Base-by-base conservation (phyloP, 2,888 invertebrate genomes). In the Pseudococcus longispinus region DNA sequence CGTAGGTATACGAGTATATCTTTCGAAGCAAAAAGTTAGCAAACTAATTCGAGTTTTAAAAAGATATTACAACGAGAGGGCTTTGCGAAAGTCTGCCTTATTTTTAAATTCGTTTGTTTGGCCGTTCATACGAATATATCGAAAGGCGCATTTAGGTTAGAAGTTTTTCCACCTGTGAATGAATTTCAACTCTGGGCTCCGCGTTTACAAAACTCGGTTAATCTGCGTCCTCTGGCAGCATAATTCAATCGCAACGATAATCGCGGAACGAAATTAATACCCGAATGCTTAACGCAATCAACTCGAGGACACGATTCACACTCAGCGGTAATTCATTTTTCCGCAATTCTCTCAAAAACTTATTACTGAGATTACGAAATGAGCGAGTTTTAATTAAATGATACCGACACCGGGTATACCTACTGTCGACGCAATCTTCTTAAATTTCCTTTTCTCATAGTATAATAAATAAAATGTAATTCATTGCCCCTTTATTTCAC, bases 391-490 rank as follows among this genome's bases (percentile, higher is more conserved):
- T 32, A 74, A 32, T 74, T 74, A 74, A 74, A 74, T 32, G 74
- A 74, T 74, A 74, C 18, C 32, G 29, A 23, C 20, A 23, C n/a
- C 37, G 37, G 2, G n/a, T 23, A n/a, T n/a, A n/a, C n/a, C n/a
- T n/a, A 11, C 8, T 74, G 32, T 29, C 74, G 29, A 32, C 32
- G 32, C 18, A 74, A 74, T 32, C 23, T 15, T 60, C 13, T 20
- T 23, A 60, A 20, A 60, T 60, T 60, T 60, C 60, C 13, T 60
- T 23, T 23, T 23, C 60, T 60, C 20, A 23, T 23, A 32, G 74
- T 32, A 32, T 29, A 74, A 32, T 32, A 74, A 74, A 74, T 74
- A 74, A 74, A 74, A 74, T 3, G 29, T 74, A 74, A 74, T 74
- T 74, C 32, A 74, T 74, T n/a, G 32, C 29, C 37, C 29, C 20